Base-by-base conservation (phyloP, 2,113 vertebrate genomes). In the Halcyon malimbica region DNA sequence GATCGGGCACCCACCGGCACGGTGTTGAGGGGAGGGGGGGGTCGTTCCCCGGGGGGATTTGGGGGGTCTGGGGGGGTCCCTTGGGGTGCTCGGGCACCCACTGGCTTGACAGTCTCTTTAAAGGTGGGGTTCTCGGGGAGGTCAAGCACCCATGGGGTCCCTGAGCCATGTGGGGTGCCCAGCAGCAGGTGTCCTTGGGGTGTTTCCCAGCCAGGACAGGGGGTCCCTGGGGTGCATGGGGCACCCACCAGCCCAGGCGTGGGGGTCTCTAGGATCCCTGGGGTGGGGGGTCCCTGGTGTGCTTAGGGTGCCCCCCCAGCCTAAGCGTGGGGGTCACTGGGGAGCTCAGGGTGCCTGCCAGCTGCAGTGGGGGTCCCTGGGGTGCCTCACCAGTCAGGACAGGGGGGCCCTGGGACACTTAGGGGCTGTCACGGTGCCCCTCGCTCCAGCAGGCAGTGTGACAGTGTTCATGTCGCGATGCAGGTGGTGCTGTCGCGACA, bases 401-500 rank as follows among this genome's bases (percentile, higher is more conserved):
- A 41, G 26, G 39, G 26, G 17, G 17, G 13, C 39, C 13, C 7
- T 19, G 62, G 62, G 37, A 63, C 17, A 11, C 25, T 14, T 11
- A 6, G 60, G 60, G 17, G 25, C 63, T 56, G 26, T 54, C 28
- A 15, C 16, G 7, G 53, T 54, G 26, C 53, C 53, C 28, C 53
- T 28, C 14, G 7, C 44, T 8, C 7, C 3, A 18, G 44, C 44
- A 16, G 44, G 48, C 48, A 50, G 21, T 5, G 19, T 33, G 64
- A 33, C 28, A 10, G 64, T 16, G 41, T 29, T 41, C 9, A 9
- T 67, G 64, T 26, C 5, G 25, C 11, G 31, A 11, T 33, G 51
- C 96, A 99, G 99, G 98, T 99, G 71, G 98, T 99, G 50, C 97
- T 99, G 17, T 99, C 99, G 7, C 98, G 99, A 67, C 99, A 99